A percentile compares a stretch with the other conserved stretches of the same genome.
Conservation (phyloP, 1,140 invertebrate genomes). For the Leptonema lineaticorne region DNA sequence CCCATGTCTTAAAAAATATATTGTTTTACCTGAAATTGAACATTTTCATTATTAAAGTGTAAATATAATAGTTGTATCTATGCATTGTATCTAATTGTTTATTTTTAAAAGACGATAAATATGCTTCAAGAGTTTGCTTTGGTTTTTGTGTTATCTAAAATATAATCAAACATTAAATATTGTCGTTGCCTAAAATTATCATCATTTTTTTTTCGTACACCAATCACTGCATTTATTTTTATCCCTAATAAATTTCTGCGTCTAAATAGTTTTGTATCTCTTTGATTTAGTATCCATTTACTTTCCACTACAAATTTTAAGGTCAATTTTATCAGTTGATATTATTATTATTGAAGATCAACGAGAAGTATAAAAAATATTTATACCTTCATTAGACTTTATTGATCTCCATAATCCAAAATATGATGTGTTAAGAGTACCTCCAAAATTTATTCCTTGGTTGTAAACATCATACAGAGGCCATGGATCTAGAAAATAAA, state of each 20-base stretch:
- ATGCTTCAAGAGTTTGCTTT: slow-evolving; percentile 26
- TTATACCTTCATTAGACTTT: too few relatives aligned
- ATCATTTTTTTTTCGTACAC: neutral
- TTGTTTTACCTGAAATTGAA: slow-evolving; percentile 38
- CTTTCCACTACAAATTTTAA: slow-evolving; percentile 19
- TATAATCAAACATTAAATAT: neutral
- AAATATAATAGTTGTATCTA: slow-evolving; percentile 27
- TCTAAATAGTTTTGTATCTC: neutral
- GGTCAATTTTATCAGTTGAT: too few relatives aligned
- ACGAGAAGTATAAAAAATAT: too few relatives aligned
- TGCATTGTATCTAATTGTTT: slow-evolving; percentile 34
- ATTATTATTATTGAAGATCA: too few relatives aligned
- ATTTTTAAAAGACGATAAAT: slow-evolving; percentile 26
- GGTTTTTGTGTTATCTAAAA: slow-evolving; percentile 32
- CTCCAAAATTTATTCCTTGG: slow-evolving; percentile 23
- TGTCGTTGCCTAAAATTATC: neutral
- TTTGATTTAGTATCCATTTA: too few relatives aligned
- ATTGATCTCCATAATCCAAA: slow-evolving; percentile 26
- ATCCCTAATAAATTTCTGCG: neutral
- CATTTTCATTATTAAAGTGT: slow-evolving; percentile 28
- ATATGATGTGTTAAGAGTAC: slow-evolving; percentile 19
- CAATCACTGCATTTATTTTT: neutral
- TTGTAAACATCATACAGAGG: slow-evolving; percentile 36
- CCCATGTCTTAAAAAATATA: too few relatives aligned
- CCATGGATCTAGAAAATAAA: neutral